Conservation (phyloP, 2,797 vertebrate species). For the Malacoctenus gilli region DNA sequence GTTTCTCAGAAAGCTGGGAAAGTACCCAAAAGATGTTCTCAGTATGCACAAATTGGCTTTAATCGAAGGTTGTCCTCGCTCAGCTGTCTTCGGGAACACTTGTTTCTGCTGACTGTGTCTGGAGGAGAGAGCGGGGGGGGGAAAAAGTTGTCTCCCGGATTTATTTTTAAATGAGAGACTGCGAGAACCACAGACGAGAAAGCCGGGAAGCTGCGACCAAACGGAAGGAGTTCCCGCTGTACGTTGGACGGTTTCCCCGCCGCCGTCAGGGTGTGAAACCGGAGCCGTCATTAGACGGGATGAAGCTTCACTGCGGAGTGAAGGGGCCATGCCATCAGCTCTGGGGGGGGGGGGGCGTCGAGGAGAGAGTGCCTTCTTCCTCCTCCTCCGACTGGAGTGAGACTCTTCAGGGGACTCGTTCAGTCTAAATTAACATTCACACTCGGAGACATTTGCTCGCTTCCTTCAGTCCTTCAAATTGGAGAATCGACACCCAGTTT, state of each 20-base stretch:
- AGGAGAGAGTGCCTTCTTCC: constrained; percentile 10
- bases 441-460: constrained; percentile 30
- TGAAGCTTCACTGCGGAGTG: constrained; percentile 1
- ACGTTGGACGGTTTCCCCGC: not conserved
- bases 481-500: constrained; percentile 27
- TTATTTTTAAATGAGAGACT: constrained; percentile 32
- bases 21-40: constrained; percentile 55
- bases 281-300: constrained; percentile 7
- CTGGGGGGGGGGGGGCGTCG: constrained; percentile 2
- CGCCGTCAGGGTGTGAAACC: constrained; percentile 9
- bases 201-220: not conserved
- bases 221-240: not conserved
- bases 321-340: constrained; percentile 2
- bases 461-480: constrained; percentile 36
- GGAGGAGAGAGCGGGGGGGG: too few relatives aligned
- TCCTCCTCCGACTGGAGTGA: constrained; percentile 23
- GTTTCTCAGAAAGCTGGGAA: constrained; percentile 62
- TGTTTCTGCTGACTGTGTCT: constrained; percentile 55
- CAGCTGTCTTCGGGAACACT: constrained; percentile 37
- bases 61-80: constrained; percentile 58
- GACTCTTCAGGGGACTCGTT: constrained; percentile 35
- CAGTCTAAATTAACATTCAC: constrained; percentile 44
- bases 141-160: constrained; percentile 20
- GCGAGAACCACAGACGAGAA: not conserved
- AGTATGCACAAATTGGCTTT: constrained; percentile 56